These are phyloP conservation scores for Cryptus viduatorius DNA, from an alignment of 2,888 invertebrate genomes.

Conservation along the genomic window DNA sequence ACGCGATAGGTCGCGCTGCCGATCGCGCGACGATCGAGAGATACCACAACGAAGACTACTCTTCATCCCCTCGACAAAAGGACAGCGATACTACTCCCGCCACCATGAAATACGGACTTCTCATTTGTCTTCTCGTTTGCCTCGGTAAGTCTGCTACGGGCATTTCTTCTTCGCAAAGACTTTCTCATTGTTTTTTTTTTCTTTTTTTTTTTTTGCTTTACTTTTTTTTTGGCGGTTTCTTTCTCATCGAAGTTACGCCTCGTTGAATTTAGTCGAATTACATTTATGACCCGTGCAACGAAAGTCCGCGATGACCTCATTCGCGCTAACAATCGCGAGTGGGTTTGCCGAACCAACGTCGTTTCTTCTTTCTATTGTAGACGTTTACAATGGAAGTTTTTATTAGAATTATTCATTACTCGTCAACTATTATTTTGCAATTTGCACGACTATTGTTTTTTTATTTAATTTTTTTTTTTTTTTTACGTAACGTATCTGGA, in stretches of 20 bases:
- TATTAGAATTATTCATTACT: slow-evolving; percentile 7
- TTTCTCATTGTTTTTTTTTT: slow-evolving; percentile 45
- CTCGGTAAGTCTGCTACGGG: slow-evolving; percentile 76
- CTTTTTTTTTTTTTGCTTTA: slow-evolving; percentile 10
- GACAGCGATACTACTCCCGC: slow-evolving; percentile 63
- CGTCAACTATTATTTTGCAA: background rate
- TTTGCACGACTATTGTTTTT: background rate
- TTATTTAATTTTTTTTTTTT: background rate
- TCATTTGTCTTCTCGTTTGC: slow-evolving; percentile 78
- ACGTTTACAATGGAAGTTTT: slow-evolving; percentile 28
- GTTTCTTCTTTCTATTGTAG: slow-evolving; percentile 25
- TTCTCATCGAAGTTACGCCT: background rate
- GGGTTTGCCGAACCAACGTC: slow-evolving; percentile 50
- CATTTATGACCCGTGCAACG: slow-evolving; percentile 12
- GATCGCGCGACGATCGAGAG: slow-evolving; percentile 41
- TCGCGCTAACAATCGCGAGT: slow-evolving; percentile 48
- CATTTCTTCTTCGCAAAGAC: slow-evolving; percentile 11
- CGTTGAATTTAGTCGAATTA: slow-evolving; percentile 24
- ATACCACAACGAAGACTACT: slow-evolving; percentile 14
- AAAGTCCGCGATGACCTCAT: slow-evolving; percentile 60
- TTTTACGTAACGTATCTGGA: background rate
- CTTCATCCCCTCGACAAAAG: slow-evolving; percentile 48
- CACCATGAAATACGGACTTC: slow-evolving; percentile 79
- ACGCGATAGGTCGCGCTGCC: slow-evolving; percentile 11
- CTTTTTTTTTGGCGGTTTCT: slow-evolving; percentile 18